Base-by-base conservation (phyloP, 92 coral and sea anemone genomes). In the Zoanthus sociatus region DNA sequence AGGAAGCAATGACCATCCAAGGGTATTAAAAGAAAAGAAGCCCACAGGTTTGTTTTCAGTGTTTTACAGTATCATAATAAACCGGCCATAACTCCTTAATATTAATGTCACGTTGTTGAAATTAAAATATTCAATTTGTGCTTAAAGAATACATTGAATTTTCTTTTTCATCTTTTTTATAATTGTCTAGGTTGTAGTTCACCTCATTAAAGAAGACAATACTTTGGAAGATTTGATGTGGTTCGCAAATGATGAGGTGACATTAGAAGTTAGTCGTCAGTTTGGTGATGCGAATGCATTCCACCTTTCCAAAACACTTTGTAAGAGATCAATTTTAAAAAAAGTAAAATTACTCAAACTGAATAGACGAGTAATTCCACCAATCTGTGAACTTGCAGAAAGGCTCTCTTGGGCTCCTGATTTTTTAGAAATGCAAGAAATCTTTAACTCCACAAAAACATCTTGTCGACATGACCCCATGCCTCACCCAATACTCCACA, bases 281-380 rank as follows among this genome's bases (percentile, higher is more conserved):
- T 66, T 81, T 81, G 85, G 76, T 45, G 85, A 81, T 31, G 76
- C 44, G 13, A 81, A 81, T 81, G 75, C 73, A 64, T 81, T 81
- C 76, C 85, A 81, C 51, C 85, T 81, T 66, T 71, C 85, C 5
- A 26, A 71, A 81, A 67, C 61, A 67, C 85, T 81, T 66, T 53
- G 82, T 30, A 6, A 77, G 44, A 54, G 74, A 69, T 31, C 3
- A 1, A 77, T 63, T 21, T 37, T 33, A 26, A 10, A 3, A 58
- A 53, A 53, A 26, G 68, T 77, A 18, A 77, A 55, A 77, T 77
- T 44, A 44, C 0, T 81, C 14, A 56, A 66, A 9, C 7, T 81
- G 18, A 81, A 81, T 50, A 15, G 26, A 26, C 46, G 66, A 0
- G 15, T 63, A 8, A 14, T 81, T 45, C 61, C 74, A 37, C 76